phyloP scores from a whole-genome alignment of 2,113 vertebrate genomes.

The Odontophorus gujanensis region DNA sequence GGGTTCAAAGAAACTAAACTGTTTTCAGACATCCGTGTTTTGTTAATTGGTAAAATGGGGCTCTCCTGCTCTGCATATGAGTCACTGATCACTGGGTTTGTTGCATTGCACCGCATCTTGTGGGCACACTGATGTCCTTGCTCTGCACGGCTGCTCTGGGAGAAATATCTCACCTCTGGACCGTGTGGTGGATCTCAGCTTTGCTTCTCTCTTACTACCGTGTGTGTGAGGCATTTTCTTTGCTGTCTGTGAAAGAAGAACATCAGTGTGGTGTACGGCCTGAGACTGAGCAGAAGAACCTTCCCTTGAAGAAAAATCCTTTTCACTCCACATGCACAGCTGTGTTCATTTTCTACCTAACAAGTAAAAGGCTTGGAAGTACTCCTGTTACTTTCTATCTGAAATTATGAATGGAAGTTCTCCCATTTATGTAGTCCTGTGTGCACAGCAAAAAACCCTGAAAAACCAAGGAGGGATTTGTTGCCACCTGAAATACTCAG shows the following conservation, averaged over 20 bases:
- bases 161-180: rapidly evolving
- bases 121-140: not conserved
- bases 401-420: not conserved
- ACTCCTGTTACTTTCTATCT: not conserved
- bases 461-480: not conserved
- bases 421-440: not conserved
- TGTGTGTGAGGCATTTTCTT: rapidly evolving
- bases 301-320: not conserved
- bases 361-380: not conserved
- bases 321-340: not conserved
- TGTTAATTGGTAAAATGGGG: not conserved
- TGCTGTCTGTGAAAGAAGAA: not conserved
- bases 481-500: not conserved
- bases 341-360: rapidly evolving
- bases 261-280: rapidly evolving
- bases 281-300: not conserved
- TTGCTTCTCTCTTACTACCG: not conserved
- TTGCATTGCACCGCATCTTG: not conserved
- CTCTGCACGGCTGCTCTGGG: not conserved
- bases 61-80: not conserved
- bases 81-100: not conserved
- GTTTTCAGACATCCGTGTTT: not conserved
- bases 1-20: not conserved
- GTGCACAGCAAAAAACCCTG: not conserved
- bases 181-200: rapidly evolving